These are phyloP conservation scores for Alcedo atthis DNA, from an alignment of 2,797 vertebrate species.

Conservation along the genomic window DNA sequence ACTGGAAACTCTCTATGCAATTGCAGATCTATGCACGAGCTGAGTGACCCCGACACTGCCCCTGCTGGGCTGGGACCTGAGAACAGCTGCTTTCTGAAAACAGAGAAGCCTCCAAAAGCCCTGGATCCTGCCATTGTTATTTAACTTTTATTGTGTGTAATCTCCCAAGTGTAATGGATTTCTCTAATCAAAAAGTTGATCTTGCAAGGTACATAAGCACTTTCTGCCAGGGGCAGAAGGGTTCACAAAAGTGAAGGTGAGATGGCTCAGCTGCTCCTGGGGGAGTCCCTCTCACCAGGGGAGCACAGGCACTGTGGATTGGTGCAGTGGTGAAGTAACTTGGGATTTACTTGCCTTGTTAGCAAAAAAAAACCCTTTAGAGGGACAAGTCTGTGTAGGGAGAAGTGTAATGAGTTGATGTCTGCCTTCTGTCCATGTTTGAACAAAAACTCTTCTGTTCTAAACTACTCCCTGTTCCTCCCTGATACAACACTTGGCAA, in stretches of 20 bases:
- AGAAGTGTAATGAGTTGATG: neutral
- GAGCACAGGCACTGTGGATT: neutral
- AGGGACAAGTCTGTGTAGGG: neutral
- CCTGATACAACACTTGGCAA: neutral
- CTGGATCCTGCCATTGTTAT: neutral
- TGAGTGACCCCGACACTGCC: neutral
- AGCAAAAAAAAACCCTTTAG: neutral
- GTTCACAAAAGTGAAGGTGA: neutral
- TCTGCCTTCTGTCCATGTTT: neutral
- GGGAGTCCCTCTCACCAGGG: neutral
- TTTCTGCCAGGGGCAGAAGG: neutral
- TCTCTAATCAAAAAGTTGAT: neutral
- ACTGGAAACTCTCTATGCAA: constrained; percentile 41
- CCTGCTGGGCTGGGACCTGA: neutral
- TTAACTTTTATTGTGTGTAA: neutral
- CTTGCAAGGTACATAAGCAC: neutral
- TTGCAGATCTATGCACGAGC: neutral
- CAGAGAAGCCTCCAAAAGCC: neutral
- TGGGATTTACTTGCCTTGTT: neutral
- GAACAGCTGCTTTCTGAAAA: neutral
- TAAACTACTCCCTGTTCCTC: neutral
- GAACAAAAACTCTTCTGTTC: neutral
- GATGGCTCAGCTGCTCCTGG: neutral
- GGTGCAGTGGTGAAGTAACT: neutral
- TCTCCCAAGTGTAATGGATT: neutral